A percentile compares a stretch with the other conserved stretches of the same genome.
phyloP scores from a whole-genome alignment of 2,113 vertebrate species.

The Myodes glareolus region DNA sequence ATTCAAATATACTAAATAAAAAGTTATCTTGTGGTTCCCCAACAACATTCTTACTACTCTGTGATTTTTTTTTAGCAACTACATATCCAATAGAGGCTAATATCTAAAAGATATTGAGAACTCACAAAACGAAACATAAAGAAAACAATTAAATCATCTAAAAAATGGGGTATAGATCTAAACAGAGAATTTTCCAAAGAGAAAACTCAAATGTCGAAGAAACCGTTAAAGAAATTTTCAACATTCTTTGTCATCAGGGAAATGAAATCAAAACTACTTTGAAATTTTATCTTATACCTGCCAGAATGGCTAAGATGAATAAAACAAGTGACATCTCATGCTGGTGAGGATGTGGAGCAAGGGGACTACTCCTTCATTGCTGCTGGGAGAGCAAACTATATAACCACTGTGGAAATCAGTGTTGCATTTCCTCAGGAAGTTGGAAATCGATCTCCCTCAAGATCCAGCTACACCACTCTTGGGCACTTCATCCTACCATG shows the following conservation, averaged over 20 bases:
- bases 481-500: no score
- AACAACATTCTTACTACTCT: slow-evolving; percentile 26
- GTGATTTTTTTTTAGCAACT: background rate
- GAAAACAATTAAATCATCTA: background rate
- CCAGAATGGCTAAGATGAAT: background rate
- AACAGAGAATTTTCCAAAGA: background rate
- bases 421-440: background rate
- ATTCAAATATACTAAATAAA: slow-evolving; percentile 35
- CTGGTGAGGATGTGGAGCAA: background rate
- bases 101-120: background rate
- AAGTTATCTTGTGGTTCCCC: background rate
- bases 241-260: background rate
- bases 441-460: background rate
- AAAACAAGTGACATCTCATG: background rate
- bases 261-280: background rate
- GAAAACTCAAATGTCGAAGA: background rate
- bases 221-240: background rate
- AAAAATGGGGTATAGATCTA: background rate
- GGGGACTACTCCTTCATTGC: background rate
- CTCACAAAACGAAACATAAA: background rate
- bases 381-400: background rate
- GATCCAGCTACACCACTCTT: background rate
- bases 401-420: background rate
- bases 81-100: background rate
- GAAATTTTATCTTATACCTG: background rate